Base-by-base conservation (phyloP, 2,797 vertebrate genomes). In the Typhlichthys eigenmanni region DNA sequence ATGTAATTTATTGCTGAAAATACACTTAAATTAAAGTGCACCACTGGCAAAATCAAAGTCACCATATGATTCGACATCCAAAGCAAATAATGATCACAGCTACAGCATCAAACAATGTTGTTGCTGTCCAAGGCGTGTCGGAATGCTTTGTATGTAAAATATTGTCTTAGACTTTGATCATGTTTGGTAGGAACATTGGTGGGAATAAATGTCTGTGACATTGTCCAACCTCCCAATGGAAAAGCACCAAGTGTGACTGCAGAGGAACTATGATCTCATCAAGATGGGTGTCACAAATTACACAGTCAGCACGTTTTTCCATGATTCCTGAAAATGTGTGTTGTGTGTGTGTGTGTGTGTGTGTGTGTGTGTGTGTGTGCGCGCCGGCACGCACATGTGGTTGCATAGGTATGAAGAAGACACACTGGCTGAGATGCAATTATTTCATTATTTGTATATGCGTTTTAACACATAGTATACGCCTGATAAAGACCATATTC, bases 91-190 rank as follows among this genome's bases (percentile, higher is more conserved):
- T 67, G 57, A 46, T 0, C 34, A 65, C 29, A 62, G 58, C 45
- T 7, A 1, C 66, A 75, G 68, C 66, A 58, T 69, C 74, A 78
- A 82, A 83, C 74, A 60, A 49, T 1, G 66, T 38, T 32, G 67
- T 29, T 58, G 60, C 34, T 55, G 58, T 58, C 70, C 13, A 13
- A 58, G 53, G 69, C 60, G 62, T 53, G 53, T 13, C 34, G 60
- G 68, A 77, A 54, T 60, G 71, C 71, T 17, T 56, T 7, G 71
- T 61, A 60, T 62, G 63, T 72, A 72, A 82, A 87, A 87, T 83
- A 82, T 86, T 86, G 85, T 79, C 63, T 60, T 49, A 75, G 64
- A 2, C 67, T 87, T 86, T 87, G 82, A 86, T 83, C 71, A 48
- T 16, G 62, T 61, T 71, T 48, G 66, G 70, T 60, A 60, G 66